These are phyloP conservation scores for Myathropa florea DNA, from an alignment of 2,888 invertebrate genomes.

Conservation along the genomic window DNA sequence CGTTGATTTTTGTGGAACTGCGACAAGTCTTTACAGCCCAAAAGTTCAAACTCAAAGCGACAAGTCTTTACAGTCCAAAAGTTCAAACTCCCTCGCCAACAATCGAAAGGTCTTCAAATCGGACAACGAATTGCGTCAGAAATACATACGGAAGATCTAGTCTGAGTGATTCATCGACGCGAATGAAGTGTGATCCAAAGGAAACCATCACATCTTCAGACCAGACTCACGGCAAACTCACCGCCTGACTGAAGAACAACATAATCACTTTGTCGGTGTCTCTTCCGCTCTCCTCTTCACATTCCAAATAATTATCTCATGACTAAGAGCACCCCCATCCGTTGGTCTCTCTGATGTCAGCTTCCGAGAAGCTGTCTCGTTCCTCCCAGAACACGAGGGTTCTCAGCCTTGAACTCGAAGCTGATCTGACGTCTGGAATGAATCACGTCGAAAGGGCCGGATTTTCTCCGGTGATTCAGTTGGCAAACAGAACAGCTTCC, in stretches of 20 bases:
- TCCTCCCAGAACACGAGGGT: not conserved
- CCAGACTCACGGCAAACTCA: too few species aligned
- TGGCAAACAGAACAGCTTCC: not conserved
- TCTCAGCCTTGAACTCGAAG: not conserved
- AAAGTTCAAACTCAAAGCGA: too few species aligned
- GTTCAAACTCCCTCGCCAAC: too few species aligned
- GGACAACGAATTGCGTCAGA: too few species aligned
- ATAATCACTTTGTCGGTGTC: not conserved
- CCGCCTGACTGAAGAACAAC: not conserved
- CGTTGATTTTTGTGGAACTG: too few species aligned
- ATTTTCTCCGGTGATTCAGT: not conserved
- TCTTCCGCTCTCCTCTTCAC: not conserved
- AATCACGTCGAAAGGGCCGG: not conserved
- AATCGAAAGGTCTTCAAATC: too few species aligned
- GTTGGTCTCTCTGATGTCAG: not conserved
- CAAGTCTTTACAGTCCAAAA: too few species aligned
- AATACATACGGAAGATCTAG: too few species aligned
- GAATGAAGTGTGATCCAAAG: too few species aligned
- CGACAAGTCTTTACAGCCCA: too few species aligned
- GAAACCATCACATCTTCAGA: too few species aligned
- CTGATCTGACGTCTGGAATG: not conserved
- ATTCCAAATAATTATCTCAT: not conserved
- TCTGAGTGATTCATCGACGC: too few species aligned
- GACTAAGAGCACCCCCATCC: not conserved
- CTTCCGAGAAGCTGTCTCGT: not conserved